Conservation (phyloP, 1,140 invertebrate species). For the Caenorhabditis tropicalis region DNA sequence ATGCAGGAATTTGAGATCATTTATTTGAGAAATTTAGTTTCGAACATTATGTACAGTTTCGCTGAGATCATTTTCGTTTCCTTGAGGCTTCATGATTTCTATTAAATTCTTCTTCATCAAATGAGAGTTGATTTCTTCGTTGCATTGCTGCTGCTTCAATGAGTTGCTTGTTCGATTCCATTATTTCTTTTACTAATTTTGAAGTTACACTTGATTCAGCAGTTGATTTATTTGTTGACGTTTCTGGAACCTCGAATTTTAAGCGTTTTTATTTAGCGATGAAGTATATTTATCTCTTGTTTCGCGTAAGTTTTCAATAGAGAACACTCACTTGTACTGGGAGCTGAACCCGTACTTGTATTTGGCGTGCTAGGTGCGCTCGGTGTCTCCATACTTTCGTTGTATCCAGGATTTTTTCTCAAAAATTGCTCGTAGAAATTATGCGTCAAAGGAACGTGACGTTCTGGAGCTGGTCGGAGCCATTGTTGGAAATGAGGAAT, state of each 20-base stretch:
- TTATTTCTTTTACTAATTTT: background rate
- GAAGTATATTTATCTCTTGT: no score
- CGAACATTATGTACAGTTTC: background rate
- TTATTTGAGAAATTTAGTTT: background rate
- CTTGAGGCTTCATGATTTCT: background rate
- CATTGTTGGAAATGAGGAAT: background rate
- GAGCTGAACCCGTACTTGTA: background rate
- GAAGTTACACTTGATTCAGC: background rate
- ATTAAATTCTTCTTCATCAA: background rate
- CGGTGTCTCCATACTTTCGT: background rate
- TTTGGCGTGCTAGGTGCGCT: background rate
- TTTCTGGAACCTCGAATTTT: background rate
- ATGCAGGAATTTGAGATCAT: background rate
- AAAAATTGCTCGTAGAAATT: slow-evolving; percentile 17
- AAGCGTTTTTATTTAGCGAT: background rate
- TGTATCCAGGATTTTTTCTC: slow-evolving; percentile 7
- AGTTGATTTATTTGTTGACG: background rate
- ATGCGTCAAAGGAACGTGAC: background rate
- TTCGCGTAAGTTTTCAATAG: background rate
- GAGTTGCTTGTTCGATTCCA: background rate
- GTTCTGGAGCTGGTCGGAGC: background rate
- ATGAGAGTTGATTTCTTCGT: background rate
- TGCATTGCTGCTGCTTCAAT: slow-evolving; percentile 5
- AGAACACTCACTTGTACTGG: background rate
- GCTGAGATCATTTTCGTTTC: no score